Evolutionary conservation across 2,888 invertebrate species (phyloP), one percentile per base, ranked within the genome.

Genomic region (Spodoptera littoralis): DNA sequence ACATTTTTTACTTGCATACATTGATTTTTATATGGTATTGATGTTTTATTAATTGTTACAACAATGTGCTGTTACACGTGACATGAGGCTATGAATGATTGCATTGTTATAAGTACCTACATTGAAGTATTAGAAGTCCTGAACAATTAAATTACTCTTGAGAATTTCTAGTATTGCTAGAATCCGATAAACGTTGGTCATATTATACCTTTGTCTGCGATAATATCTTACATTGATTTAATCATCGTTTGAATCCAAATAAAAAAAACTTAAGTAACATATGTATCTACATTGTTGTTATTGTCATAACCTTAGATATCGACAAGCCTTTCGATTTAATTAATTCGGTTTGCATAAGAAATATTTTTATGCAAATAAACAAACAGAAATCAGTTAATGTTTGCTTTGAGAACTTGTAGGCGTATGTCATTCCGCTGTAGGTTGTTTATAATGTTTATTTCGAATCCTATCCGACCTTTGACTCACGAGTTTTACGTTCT

Each of bases 11-110:
- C 36, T 80, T 54, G 60, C 54, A 67, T 70, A 65, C 61, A 67
- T 53, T 63, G 27, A 65, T 64, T 63, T 62, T 24, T 53, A 64
- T 78, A 75, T 61, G 58, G 71, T 64, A 45, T 48, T 52, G 48
- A 52, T 74, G 71, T 68, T 64, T 70, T 65, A 71, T 80, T 80
- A 68, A 77, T 62, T 65, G 36, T 55, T 50, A 48, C 43, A 61
- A 47, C 49, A 64, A 70, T 62, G 63, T 64, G 59, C 13, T 55
- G 0, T 47, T 60, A 41, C 70, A 74, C 66, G 70, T 66, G 65
- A 73, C 55, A 63, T 48, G 41, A 62, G 45, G 51, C 24, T 50
- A 59, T 57, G 55, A 52, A 50, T 47, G 51, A 61, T 53, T 42
- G 51, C 27, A 59, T 65, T 54, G 44, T 62, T 56, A 41, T 46